These are phyloP conservation scores for Ectemnius lituratus DNA, from an alignment of 2,888 invertebrate genomes.

Conservation along the genomic window DNA sequence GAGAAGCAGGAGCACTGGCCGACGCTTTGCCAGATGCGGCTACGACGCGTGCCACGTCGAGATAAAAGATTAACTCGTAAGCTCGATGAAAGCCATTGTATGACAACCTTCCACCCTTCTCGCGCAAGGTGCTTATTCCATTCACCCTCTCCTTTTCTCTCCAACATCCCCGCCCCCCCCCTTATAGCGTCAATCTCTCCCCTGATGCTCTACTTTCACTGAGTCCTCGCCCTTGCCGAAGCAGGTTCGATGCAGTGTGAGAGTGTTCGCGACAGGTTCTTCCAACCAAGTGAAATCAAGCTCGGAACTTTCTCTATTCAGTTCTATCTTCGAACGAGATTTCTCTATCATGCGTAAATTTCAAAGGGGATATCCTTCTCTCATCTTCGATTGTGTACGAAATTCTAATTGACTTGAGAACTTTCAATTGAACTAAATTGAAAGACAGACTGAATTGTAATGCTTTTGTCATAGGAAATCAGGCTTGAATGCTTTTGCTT, in stretches of 20 bases:
- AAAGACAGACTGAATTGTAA: not conserved
- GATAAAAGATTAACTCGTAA: slow-evolving; percentile 73
- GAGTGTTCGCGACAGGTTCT: slow-evolving; percentile 62
- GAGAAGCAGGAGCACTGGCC: slow-evolving; percentile 72
- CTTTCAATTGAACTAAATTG: not conserved
- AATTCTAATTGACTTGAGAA: not conserved
- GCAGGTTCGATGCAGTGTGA: slow-evolving; percentile 54
- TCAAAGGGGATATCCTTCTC: not conserved
- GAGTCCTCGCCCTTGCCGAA: slow-evolving; percentile 21
- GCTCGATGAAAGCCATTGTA: slow-evolving; percentile 66
- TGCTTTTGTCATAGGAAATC: not conserved
- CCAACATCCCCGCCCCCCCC: slow-evolving; percentile 4
- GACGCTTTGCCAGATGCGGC: slow-evolving; percentile 72
- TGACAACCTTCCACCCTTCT: slow-evolving; percentile 23
- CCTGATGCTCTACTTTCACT: slow-evolving; percentile 42
- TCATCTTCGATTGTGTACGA: not conserved
- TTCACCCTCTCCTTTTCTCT: slow-evolving; percentile 18
- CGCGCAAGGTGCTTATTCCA: not conserved
- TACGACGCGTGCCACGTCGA: slow-evolving; percentile 74
- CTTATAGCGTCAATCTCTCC: slow-evolving; percentile 42
- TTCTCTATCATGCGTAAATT: not conserved
- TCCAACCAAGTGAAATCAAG: slow-evolving; percentile 14
- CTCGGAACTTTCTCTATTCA: not conserved
- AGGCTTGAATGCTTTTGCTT: not conserved
- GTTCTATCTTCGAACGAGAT: slow-evolving; percentile 2